phyloP scores from a whole-genome alignment of 1,140 invertebrate genomes.

The Cotesia chilonis region DNA sequence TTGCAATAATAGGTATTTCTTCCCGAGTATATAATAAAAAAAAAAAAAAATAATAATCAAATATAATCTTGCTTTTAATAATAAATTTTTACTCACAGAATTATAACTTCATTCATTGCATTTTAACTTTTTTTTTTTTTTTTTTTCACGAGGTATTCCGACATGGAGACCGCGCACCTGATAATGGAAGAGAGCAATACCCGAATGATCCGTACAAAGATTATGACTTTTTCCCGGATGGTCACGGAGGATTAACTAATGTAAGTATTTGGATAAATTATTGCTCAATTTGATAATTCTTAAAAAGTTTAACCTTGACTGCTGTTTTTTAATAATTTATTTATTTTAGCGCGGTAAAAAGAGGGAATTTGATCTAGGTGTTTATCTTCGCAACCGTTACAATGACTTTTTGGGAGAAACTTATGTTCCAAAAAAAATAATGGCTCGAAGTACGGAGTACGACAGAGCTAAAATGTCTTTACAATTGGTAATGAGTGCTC shows the following conservation, averaged over 20 bases:
- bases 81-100: too few species aligned
- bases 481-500: constrained; percentile 53
- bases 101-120: background rate
- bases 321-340: constrained; percentile 3
- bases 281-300: constrained; percentile 7
- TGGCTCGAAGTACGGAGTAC: constrained; percentile 68
- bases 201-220: constrained; percentile 65
- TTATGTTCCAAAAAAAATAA: constrained; percentile 61
- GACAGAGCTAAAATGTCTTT: constrained; percentile 68
- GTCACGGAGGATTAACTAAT: constrained; percentile 75
- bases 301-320: background rate
- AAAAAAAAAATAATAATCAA: too few species aligned
- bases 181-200: constrained; percentile 42
- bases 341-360: constrained; percentile 58
- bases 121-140: background rate
- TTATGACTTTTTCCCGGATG: constrained; percentile 71
- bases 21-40: too few species aligned
- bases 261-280: constrained; percentile 61
- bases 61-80: too few species aligned
- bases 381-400: constrained; percentile 59
- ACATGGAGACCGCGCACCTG: constrained; percentile 79
- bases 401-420: constrained; percentile 56
- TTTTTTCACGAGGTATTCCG: constrained; percentile 64
- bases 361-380: constrained; percentile 62
- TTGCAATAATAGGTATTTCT: too few species aligned